A percentile compares a stretch with the other conserved stretches of the same genome.
Evolutionary conservation across 2,797 vertebrate genomes (phyloP).

Genomic region (Craterocephalus amniculus): DNA sequence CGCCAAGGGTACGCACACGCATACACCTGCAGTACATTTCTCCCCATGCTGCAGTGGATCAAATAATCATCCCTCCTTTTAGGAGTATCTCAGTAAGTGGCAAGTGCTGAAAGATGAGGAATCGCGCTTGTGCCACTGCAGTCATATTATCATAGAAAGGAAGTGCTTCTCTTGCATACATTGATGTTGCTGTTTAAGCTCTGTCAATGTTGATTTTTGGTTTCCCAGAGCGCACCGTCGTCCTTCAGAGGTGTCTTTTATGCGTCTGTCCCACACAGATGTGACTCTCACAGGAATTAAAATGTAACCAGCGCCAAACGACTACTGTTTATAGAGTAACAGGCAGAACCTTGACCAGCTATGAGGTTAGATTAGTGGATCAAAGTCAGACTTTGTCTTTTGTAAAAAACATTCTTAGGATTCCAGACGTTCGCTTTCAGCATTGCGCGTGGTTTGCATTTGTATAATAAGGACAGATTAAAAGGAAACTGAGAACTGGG

Average conservation of each 20-base stretch:
- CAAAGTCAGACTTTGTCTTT: conserved; percentile 78
- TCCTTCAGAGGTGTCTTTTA: not conserved
- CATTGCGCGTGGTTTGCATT: conserved; percentile 65
- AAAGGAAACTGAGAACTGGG: conserved; percentile 56
- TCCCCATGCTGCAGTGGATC: conserved; percentile 22
- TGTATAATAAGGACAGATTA: conserved; percentile 68
- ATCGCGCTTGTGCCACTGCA: not conserved
- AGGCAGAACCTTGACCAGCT: conserved; percentile 27
- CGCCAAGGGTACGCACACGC: conserved; percentile 4
- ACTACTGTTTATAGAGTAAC: conserved; percentile 75
- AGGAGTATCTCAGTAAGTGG: conserved; percentile 5
- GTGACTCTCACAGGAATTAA: conserved; percentile 47
- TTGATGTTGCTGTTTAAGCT: conserved; percentile 1
- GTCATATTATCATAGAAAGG: conserved; percentile 19
- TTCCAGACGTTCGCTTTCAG: conserved; percentile 73
- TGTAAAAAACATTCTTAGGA: conserved; percentile 74
- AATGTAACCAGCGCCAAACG: conserved; percentile 60
- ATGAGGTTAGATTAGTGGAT: conserved; percentile 66
- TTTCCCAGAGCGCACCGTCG: not conserved
- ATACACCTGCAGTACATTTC: conserved; percentile 25
- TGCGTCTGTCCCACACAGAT: conserved; percentile 8
- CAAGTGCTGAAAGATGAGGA: conserved; percentile 3
- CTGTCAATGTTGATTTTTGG: conserved; percentile 1
- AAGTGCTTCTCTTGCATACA: not conserved
- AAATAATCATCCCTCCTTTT: conserved; percentile 19